Evolutionary conservation across 1,140 invertebrate species (phyloP).

Genomic region (Fopius arisanus): DNA sequence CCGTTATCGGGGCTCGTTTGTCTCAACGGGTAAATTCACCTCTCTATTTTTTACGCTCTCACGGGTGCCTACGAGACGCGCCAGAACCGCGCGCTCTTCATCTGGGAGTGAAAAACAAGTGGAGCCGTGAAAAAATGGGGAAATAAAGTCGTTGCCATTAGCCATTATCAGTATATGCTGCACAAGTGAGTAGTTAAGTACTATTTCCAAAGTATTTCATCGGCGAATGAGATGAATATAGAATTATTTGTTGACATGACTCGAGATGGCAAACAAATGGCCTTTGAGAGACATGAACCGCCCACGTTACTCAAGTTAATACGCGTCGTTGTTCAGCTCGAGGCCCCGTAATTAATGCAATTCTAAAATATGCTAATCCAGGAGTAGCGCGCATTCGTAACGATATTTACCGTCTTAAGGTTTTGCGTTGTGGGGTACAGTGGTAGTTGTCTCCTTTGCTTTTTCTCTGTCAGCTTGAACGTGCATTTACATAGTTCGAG

Average conservation of each 20-base stretch:
- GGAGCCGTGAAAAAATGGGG: not conserved
- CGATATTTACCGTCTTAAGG: constrained; percentile 37
- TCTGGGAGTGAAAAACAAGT: not conserved
- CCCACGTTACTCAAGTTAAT: not conserved
- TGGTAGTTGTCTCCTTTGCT: constrained; percentile 34
- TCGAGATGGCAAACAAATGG: not conserved
- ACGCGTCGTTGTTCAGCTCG: not conserved
- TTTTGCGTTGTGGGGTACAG: constrained; percentile 35
- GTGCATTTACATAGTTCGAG: constrained; percentile 20
- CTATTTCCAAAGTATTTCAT: not conserved
- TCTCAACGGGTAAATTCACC: constrained; percentile 22
- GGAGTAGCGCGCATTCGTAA: constrained; percentile 21
- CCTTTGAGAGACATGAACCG: not conserved
- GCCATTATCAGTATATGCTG: not conserved
- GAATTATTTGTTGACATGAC: not conserved
- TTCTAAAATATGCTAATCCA: constrained; percentile 42
- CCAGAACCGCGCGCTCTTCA: constrained; percentile 13
- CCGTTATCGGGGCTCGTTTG: constrained; percentile 30
- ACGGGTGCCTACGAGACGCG: not conserved
- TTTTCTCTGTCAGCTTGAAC: constrained; percentile 23
- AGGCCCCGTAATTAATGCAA: constrained; percentile 40
- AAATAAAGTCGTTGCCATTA: constrained; percentile 29
- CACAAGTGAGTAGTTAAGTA: too few relatives aligned
- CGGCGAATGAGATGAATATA: too few relatives aligned
- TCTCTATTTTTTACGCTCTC: constrained; percentile 28